phyloP scores from a whole-genome alignment of 2,888 invertebrate genomes.

The Agonopterix subpropinquella region DNA sequence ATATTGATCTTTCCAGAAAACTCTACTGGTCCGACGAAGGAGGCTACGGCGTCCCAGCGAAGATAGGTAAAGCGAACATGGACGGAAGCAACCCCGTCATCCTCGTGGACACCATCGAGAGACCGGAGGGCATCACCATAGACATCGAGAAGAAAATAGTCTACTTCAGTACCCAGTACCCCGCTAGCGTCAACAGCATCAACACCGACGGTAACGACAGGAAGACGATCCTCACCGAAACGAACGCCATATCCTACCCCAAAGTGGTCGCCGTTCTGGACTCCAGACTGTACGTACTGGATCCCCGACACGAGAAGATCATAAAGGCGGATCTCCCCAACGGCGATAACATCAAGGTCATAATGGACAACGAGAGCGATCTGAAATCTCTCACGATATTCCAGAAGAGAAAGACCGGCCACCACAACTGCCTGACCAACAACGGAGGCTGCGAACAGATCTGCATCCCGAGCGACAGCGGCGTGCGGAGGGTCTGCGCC shows the following conservation, averaged over 20 bases:
- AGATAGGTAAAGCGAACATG: conserved; percentile 94
- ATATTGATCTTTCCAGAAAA: conserved; percentile 69
- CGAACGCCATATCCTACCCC: conserved; percentile 84
- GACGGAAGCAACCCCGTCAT: conserved; percentile 89
- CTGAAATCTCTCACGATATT: conserved; percentile 91
- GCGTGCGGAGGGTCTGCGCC: conserved; percentile 83
- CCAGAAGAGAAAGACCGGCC: conserved; percentile 86
- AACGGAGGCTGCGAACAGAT: conserved; percentile 97
- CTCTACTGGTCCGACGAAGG: conserved; percentile 98
- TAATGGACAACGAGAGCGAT: conserved; percentile 91
- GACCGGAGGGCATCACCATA: conserved; percentile 90
- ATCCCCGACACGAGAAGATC: conserved; percentile 92
- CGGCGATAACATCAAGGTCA: conserved; percentile 83
- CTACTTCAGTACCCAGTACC: conserved; percentile 91
- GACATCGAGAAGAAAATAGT: conserved; percentile 88
- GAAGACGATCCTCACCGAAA: conserved; percentile 79
- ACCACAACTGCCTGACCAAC: conserved; percentile 88
- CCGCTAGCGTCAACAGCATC: conserved; percentile 82
- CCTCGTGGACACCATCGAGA: conserved; percentile 80
- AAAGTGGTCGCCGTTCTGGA: conserved; percentile 89
- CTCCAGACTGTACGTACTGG: conserved; percentile 89
- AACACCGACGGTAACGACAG: conserved; percentile 83
- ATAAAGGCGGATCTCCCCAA: conserved; percentile 88
- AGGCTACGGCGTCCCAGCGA: conserved; percentile 90
- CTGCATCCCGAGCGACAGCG: conserved; percentile 90